These are phyloP conservation scores for Nibea albiflora DNA, from an alignment of 2,113 vertebrate genomes.

Conservation along the genomic window DNA sequence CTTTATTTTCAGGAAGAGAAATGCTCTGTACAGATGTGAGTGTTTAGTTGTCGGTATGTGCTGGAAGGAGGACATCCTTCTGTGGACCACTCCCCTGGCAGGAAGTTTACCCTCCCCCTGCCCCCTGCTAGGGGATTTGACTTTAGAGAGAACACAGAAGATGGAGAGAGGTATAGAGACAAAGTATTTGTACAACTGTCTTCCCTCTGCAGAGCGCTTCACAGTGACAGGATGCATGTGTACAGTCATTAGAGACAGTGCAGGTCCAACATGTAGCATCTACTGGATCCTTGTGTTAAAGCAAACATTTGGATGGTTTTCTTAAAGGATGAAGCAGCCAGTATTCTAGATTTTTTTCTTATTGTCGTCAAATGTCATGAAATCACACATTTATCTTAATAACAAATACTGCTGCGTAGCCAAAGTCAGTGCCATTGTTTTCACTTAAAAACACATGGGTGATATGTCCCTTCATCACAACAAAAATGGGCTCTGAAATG, in stretches of 20 bases:
- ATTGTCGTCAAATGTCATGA: slow-evolving; percentile 24
- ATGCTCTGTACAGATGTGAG: slow-evolving; percentile 61
- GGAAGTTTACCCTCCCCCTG: slow-evolving; percentile 45
- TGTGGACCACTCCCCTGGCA: slow-evolving; percentile 25
- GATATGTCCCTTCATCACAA: slow-evolving; percentile 6
- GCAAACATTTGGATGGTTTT: neutral
- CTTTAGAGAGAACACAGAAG: slow-evolving; percentile 48
- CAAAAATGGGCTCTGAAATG: neutral
- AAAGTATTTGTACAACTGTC: slow-evolving; percentile 37
- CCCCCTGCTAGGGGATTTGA: slow-evolving; percentile 25
- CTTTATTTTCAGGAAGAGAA: slow-evolving; percentile 75
- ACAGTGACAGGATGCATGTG: slow-evolving; percentile 14
- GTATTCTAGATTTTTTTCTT: neutral
- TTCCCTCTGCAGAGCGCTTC: slow-evolving; percentile 2
- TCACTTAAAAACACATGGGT: neutral
- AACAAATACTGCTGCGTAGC: neutral
- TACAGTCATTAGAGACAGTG: slow-evolving; percentile 8
- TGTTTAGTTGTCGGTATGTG: slow-evolving; percentile 55
- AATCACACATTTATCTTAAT: neutral
- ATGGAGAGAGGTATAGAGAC: slow-evolving; percentile 32
- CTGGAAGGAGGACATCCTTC: slow-evolving; percentile 48
- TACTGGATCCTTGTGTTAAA: neutral
- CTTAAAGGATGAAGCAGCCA: neutral
- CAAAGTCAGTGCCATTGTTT: slow-evolving; percentile 3
- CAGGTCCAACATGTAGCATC: slow-evolving; percentile 29